Percentiles rank a stretch among this genome's conserved stretches.
Evolutionary conservation across 2,888 invertebrate species (phyloP).

Genomic region (Antheraea yamamai): DNA sequence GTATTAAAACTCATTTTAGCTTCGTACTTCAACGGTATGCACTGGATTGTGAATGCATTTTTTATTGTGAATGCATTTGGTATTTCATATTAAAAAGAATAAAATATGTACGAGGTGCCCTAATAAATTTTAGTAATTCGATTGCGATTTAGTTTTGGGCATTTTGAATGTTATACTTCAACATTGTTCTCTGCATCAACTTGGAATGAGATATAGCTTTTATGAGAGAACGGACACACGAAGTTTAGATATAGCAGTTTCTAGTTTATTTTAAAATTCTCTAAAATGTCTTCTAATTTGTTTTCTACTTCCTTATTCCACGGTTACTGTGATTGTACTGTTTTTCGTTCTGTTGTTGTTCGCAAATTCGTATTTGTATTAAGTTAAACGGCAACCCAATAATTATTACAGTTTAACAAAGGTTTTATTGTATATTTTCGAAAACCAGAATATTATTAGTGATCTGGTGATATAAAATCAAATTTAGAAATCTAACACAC

Average conservation of each 20-base stretch:
- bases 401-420: too few relatives aligned
- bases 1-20: conserved; percentile 59
- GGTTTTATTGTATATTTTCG: too few relatives aligned
- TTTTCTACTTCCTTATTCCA: not conserved
- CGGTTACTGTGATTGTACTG: not conserved
- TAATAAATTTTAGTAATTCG: not conserved
- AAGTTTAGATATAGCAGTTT: not conserved
- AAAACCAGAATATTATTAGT: too few relatives aligned
- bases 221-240: not conserved
- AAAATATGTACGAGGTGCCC: not conserved
- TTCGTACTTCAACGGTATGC: conserved; percentile 48
- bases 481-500: not conserved
- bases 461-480: not conserved
- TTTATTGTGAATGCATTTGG: not conserved
- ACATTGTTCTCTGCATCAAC: not conserved
- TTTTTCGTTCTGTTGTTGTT: not conserved
- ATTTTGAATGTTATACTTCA: not conserved
- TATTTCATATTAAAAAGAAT: not conserved
- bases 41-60: conserved; percentile 10
- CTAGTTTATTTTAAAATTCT: not conserved
- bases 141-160: not conserved
- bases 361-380: not conserved
- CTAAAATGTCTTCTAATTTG: not conserved
- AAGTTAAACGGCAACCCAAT: too few relatives aligned
- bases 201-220: not conserved